Evolutionary conservation across 2,888 invertebrate genomes (phyloP), one percentile per base, ranked within the genome.

Genomic region (Catocala sponsa): DNA sequence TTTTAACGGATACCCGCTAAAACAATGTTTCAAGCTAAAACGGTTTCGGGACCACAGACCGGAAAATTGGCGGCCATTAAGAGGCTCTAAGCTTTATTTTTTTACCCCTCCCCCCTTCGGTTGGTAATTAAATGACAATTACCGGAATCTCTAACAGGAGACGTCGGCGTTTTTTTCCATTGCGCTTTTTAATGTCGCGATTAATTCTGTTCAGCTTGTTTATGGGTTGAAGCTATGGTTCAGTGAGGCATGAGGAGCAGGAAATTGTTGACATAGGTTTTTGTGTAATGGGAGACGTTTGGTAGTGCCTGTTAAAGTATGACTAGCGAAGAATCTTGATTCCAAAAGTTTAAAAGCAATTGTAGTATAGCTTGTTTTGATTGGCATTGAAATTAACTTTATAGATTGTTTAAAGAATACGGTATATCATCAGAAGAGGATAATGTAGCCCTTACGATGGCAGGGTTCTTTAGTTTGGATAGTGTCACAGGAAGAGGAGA

Each of bases 91-190:
- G 85, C 76, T 86, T 88, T 87, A 82, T 89, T 90, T 89, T 89
- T 86, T 84, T 74, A 59, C 50, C 65, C 70, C 74, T 75, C 70
- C 68, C 64, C 73, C 76, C 76, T 71, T 74, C 82, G 69, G 81
- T 81, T 80, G 87, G 91, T 90, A 91, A 92, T 91, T 91, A 91
- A 91, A 91, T 87, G 91, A 90, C 89, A 91, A 92, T 91, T 91
- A 91, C 89, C 83, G 76, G 81, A 85, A 83, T 87, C 85, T 79
- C 78, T 68, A 78, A 79, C 76, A 76, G 80, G 72, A 76, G 81
- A 79, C 70, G 68, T 76, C 72, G 71, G 71, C 25, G 42, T 69
- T 71, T 80, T 78, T 76, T 79, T 70, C 71, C 71, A 67, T 72
- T 77, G 71, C 64, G 61, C 65, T 72, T 80, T 82, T 82, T 80